These are phyloP conservation scores for Leptoteleia sp. DNA, from an alignment of 1,140 invertebrate species.

Conservation along the genomic window DNA sequence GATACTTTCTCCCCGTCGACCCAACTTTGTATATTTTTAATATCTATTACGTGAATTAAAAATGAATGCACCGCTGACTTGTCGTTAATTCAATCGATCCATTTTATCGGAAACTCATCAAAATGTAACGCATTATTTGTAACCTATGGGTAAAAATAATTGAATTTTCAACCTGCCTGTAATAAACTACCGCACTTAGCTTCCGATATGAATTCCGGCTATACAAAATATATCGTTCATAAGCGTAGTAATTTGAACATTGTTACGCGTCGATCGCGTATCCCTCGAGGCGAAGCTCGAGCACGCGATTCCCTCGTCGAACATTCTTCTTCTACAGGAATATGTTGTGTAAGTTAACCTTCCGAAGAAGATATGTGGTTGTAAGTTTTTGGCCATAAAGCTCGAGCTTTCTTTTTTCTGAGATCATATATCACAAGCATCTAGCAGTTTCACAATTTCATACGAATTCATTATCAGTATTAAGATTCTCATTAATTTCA, in stretches of 20 bases:
- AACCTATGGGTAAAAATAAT: constrained; percentile 15
- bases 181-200: constrained; percentile 36
- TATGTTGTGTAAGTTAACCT: constrained; percentile 43
- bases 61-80: too few relatives aligned
- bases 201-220: constrained; percentile 27
- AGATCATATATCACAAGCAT: constrained; percentile 19
- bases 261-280: constrained; percentile 47
- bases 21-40: too few relatives aligned
- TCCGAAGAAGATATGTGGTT: constrained; percentile 15
- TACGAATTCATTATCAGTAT: too few relatives aligned
- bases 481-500: too few relatives aligned
- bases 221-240: constrained; percentile 38
- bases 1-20: too few relatives aligned
- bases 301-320: constrained; percentile 50
- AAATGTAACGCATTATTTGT: not conserved
- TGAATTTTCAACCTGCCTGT: constrained; percentile 25
- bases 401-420: constrained; percentile 7
- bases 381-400: constrained; percentile 19
- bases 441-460: too few relatives aligned
- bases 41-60: too few relatives aligned
- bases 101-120: not conserved
- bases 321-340: constrained; percentile 32
- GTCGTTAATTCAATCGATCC: too few relatives aligned
- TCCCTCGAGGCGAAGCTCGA: constrained; percentile 26
- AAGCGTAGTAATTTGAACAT: constrained; percentile 37